Evolutionary conservation across 2,797 vertebrate genomes (phyloP).

Genomic region (Notamacropus eugenii): DNA sequence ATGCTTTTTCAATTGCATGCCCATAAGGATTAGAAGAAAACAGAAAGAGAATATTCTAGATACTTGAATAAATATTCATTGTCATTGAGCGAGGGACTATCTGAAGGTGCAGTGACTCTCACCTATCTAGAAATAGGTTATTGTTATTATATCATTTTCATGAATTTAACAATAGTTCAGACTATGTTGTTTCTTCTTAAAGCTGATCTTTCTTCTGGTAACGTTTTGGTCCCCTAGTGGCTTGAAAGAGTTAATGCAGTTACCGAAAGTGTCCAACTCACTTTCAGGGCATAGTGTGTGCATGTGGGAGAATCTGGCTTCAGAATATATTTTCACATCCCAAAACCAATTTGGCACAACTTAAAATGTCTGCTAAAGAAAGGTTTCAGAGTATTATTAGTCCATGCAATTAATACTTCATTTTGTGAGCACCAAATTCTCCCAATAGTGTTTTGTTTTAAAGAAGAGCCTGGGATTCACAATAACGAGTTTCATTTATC

Average conservation of each 20-base stretch:
- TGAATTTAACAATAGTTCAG: slow-evolving; percentile 53
- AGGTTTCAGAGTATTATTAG: slow-evolving; percentile 82
- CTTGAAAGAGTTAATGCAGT: slow-evolving; percentile 80
- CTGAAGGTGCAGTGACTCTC: neutral
- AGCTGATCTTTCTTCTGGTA: slow-evolving; percentile 64
- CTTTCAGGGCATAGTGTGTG: slow-evolving; percentile 77
- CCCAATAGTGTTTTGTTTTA: slow-evolving; percentile 82
- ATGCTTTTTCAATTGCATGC: slow-evolving; percentile 59
- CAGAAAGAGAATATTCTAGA: slow-evolving; percentile 63
- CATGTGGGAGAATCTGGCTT: slow-evolving; percentile 80
- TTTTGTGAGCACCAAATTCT: slow-evolving; percentile 81
- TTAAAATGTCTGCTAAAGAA: slow-evolving; percentile 82
- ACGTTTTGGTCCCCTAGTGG: slow-evolving; percentile 70
- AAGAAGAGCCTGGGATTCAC: slow-evolving; percentile 82
- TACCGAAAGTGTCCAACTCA: slow-evolving; percentile 78
- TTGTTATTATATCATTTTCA: slow-evolving; percentile 65
- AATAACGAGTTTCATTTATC: slow-evolving; percentile 83
- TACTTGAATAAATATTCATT: slow-evolving; percentile 69
- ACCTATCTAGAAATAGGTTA: slow-evolving; percentile 54
- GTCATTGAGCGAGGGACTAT: slow-evolving; percentile 28
- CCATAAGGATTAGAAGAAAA: slow-evolving; percentile 22
- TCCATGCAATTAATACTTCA: slow-evolving; percentile 83
- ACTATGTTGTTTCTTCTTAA: slow-evolving; percentile 65
- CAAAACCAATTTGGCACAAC: slow-evolving; percentile 82
- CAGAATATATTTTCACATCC: slow-evolving; percentile 77